Evolutionary conservation across 2,888 invertebrate genomes (phyloP), one percentile per base, ranked within the genome.

Genomic region (Clepsis dumicolana): DNA sequence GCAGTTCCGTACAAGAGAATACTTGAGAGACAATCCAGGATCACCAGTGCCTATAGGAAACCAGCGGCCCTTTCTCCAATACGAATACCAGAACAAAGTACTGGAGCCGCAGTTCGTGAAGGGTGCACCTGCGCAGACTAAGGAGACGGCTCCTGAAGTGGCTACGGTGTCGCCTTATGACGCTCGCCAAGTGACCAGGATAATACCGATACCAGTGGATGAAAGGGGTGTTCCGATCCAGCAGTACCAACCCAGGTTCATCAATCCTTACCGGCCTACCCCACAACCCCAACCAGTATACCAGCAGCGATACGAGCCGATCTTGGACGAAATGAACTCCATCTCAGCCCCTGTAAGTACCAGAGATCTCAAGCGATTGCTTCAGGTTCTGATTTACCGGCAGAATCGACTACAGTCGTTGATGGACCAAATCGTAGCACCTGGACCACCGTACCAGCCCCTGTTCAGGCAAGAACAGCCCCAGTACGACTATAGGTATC

Each of bases 321-420:
- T 84, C 1, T 77, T 88, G 7, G 93, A 94, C 25, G 94, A 94
- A 71, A 92, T 94, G 84, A 94, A 95, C 68, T 92, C 94, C 1
- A 96, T 96, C 53, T 94, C 95, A 57, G 95, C 96, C 10, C 96
- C 96, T 7, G 94, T 96, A 1, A 96, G 96, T 78, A 95, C 96
- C 1, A 94, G 95, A 77, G 96, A 96, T 80, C 95, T 96, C 70
- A 96, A 96, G 78, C 92, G 95, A 57, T 85, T 96, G 48, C 87
- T 96, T 5, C 95, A 96, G 72, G 94, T 95, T 80, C 87, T 96
- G 65, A 94, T 96, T 41, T 81, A 95, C 32, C 89, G 96, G 60
- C 96, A 96, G 84, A 95, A 93, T 74, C 89, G 94, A 53, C 78
- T 95, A 73, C 95, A 95, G 82, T 88, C 90, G 50, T 82, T 95